Evolutionary conservation across 2,888 invertebrate genomes (phyloP), one percentile per base, ranked within the genome.

Genomic region (Ectropis crepuscularia): DNA sequence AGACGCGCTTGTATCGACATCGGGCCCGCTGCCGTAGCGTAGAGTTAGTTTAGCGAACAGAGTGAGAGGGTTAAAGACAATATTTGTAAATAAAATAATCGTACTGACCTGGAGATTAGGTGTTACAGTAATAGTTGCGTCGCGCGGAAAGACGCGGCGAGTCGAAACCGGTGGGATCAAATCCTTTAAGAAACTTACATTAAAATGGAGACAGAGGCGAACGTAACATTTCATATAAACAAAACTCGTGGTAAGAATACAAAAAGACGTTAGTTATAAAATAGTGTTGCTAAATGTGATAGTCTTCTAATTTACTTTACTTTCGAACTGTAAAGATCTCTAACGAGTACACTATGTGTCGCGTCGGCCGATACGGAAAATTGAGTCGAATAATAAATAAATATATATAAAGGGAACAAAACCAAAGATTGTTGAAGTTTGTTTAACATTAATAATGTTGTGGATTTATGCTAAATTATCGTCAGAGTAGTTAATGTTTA

Each of bases 401-500:
- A 63, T 65, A 82, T 85, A 85, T 86, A 94, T 95, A 54, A 57
- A 45, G 96, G 95, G 96, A 96, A 95, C 96, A 96, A 95, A 95
- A 95, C 96, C 96, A 96, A 96, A 95, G 96, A 95, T 95, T 95
- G 95, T 95, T 95, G 94, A 94, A 88, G 87, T 90, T 91, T 92
- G 89, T 90, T 92, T 91, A 85, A 90, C 92, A 88, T 87, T 91
- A 87, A 88, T 88, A 82, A 90, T 90, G 90, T 92, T 92, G 90
- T 89, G 89, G 89, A 89, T 89, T 87, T 89, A 89, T 88, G 87
- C 88, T 89, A 90, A 91, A 92, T 90, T 92, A 90, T 90, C 90
- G 87, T 88, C 90, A 86, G 85, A 86, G 83, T 90, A 89, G 88
- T 85, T 86, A 86, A 87, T 87, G 81, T 86, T 82, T 88, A 87